A percentile compares a stretch with the other conserved stretches of the same genome.
These are phyloP conservation scores for Norana najaformis DNA, from an alignment of 2,888 invertebrate genomes.

Conservation along the genomic window DNA sequence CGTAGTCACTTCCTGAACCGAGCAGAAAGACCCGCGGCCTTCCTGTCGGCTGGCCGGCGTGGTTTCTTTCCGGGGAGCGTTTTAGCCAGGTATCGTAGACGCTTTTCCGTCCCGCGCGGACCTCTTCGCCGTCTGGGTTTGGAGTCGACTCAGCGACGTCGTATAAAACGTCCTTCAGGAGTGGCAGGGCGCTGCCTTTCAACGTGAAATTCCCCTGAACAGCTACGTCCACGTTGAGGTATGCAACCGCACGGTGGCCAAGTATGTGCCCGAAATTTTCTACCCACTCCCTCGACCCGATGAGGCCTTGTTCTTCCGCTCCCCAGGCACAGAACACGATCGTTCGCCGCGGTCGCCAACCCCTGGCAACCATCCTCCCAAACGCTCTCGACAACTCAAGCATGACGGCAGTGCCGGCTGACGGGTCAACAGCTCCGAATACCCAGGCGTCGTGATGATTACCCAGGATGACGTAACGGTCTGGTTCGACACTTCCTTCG, in stretches of 20 bases:
- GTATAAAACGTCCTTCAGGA: constrained; percentile 50
- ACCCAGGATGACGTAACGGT: constrained; percentile 65
- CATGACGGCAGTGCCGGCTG: constrained; percentile 65
- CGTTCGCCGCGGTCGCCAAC: constrained; percentile 65
- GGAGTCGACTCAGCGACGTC: constrained; percentile 59
- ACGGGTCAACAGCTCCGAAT: constrained; percentile 65
- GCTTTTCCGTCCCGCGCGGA: constrained; percentile 48
- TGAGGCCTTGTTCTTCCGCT: constrained; percentile 65
- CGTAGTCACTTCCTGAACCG: constrained; percentile 64
- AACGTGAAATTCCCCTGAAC: constrained; percentile 55
- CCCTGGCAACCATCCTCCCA: constrained; percentile 48
- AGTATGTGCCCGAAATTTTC: constrained; percentile 51
- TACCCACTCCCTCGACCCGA: constrained; percentile 66
- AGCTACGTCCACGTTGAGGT: constrained; percentile 57
- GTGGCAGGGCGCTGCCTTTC: constrained; percentile 51
- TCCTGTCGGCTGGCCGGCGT: not conserved
- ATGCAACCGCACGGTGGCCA: constrained; percentile 50
- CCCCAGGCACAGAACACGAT: constrained; percentile 66
- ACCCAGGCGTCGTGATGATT: constrained; percentile 68
- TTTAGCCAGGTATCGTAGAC: constrained; percentile 59
- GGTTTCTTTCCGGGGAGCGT: constrained; percentile 36
- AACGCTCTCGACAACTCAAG: constrained; percentile 63
- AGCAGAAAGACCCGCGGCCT: constrained; percentile 50
- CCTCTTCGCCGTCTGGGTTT: constrained; percentile 55
- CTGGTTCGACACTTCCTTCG: constrained; percentile 56